phyloP scores from a whole-genome alignment of 2,888 invertebrate genomes.

The Coelinius sp. region DNA sequence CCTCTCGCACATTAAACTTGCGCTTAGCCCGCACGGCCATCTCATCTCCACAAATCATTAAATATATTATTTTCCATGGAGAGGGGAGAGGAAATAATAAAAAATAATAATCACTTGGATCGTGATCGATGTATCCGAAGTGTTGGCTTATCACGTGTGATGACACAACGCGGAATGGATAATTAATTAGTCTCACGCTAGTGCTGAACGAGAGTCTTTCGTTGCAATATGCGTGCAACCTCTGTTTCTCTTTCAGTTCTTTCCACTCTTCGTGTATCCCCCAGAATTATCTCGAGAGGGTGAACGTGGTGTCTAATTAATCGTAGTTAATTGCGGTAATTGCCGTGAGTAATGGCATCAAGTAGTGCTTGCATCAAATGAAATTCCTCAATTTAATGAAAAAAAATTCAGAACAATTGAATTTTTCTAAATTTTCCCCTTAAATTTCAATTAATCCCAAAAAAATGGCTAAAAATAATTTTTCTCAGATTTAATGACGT shows the following conservation, averaged over 20 bases:
- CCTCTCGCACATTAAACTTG: too few species aligned
- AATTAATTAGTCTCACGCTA: constrained; percentile 20
- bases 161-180: constrained; percentile 4
- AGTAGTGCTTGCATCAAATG: constrained; percentile 38
- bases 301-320: constrained; percentile 56
- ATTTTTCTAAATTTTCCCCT: neutral
- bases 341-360: constrained; percentile 55
- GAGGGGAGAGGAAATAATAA: neutral
- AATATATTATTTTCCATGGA: too few species aligned
- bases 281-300: constrained; percentile 11
- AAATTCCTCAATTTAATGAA: constrained; percentile 27
- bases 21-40: too few species aligned
- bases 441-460: too few species aligned
- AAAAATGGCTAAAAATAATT: too few species aligned
- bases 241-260: neutral
- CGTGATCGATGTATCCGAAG: neutral
- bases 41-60: too few species aligned
- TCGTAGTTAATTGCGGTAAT: constrained; percentile 62
- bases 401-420: neutral
- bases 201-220: constrained; percentile 1
- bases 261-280: neutral
- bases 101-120: neutral
- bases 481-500: too few species aligned
- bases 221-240: neutral
- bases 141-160: neutral